phyloP scores from a whole-genome alignment of 92 coral and sea anemone species.

The Porites divaricata region DNA sequence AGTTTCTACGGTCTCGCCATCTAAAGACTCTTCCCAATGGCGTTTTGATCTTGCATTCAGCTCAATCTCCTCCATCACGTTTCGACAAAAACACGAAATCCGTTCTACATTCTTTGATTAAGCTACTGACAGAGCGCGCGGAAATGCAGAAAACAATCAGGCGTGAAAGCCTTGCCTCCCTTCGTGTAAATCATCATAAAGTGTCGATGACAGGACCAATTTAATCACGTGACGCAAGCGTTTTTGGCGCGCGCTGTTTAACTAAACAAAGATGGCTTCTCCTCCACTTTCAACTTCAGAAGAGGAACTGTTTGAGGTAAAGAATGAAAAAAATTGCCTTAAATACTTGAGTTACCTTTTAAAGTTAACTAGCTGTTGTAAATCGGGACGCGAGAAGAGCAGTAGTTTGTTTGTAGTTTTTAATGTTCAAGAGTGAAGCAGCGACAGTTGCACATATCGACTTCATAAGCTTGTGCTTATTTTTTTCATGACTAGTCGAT shows the following conservation, averaged over 20 bases:
- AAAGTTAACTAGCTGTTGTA: neutral
- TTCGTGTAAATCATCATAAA: neutral
- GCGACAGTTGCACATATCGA: too few species aligned
- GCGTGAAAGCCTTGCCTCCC: neutral
- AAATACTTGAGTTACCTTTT: neutral
- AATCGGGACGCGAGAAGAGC: neutral
- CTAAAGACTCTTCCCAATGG: neutral
- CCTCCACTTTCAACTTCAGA: slow-evolving; percentile 19
- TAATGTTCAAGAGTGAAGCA: neutral
- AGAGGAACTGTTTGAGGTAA: slow-evolving; percentile 36
- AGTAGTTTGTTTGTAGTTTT: neutral
- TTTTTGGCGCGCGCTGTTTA: slow-evolving; percentile 19
- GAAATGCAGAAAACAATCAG: slow-evolving; percentile 4
- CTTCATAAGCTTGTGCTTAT: too few species aligned
- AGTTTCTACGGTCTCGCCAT: neutral
- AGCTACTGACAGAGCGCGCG: neutral
- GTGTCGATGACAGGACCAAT: neutral
- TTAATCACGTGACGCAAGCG: neutral
- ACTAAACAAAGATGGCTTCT: slow-evolving; percentile 23
- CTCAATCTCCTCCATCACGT: slow-evolving; percentile 9
- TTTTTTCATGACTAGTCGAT: too few species aligned
- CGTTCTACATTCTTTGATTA: neutral
- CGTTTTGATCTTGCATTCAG: slow-evolving; percentile 16
- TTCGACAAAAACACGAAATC: neutral
- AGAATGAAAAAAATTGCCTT: neutral